Evolutionary conservation across 2,797 vertebrate genomes (phyloP), one percentile per base, ranked within the genome.

Genomic region (Premnoplex brunnescens): DNA sequence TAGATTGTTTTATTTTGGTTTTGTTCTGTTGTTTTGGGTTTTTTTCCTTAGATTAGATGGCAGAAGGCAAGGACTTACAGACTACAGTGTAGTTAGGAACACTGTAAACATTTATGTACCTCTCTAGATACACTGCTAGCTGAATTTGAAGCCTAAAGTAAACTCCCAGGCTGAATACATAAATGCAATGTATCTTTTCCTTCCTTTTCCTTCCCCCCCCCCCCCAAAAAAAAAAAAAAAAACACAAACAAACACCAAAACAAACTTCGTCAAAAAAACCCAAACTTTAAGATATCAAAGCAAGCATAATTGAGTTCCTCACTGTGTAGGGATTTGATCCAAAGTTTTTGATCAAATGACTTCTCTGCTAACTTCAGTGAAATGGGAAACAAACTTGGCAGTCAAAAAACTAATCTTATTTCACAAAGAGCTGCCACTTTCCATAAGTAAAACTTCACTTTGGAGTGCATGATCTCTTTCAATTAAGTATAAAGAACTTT

Each of bases 261-360:
- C 36, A 14, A 52, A 63, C 4, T 30, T 6, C 11, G 32, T 51
- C 28, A 69, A 36, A 36, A 36, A 36, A 7, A 7, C 36, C 36
- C 9, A 36, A n/a, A 30, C 6, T 54, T 68, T 19, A 24, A 48
- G 9, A 27, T 58, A 46, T 9, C 26, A 58, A 92, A 74, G 16
- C 9, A 75, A 72, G 8, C 1, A 0, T 37, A 8, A 8, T 5
- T 1, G 0, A 52, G 10, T 51, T 54, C 3, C 6, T 7, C 8
- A 5, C 7, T 56, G 12, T 30, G 14, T 15, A 63, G 32, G 7
- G 21, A 39, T 73, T 56, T 66, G 48, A 49, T 52, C 8, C 48
- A 67, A 52, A 88, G 6, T 3, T 59, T 77, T 59, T 36, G 18
- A 17, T 44, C 4, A 6, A 22, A 9, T 23, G 39, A 13, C 14